Conservation (phyloP, 2,888 invertebrate species). For the Crioceris asparagi region DNA sequence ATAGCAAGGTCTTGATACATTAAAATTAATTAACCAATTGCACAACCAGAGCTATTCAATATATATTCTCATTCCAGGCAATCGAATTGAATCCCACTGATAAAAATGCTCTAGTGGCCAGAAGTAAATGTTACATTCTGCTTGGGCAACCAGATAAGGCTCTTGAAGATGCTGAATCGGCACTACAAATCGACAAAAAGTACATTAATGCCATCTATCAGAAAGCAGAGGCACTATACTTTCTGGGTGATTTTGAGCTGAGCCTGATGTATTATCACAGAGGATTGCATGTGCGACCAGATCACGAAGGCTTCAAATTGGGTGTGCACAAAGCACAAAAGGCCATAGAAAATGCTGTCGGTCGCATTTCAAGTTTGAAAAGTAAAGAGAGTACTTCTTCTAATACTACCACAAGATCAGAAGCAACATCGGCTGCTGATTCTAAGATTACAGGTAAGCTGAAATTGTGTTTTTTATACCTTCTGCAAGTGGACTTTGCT, state of each 20-base stretch:
- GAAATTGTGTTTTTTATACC: too few relatives aligned
- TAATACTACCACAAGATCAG: slow-evolving; percentile 1
- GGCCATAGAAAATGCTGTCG: slow-evolving; percentile 86
- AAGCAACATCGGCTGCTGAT: slow-evolving; percentile 3
- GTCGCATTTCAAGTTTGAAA: slow-evolving; percentile 29
- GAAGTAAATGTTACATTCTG: slow-evolving; percentile 80
- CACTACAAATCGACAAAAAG: slow-evolving; percentile 60
- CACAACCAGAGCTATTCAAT: too few relatives aligned
- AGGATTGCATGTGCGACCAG: slow-evolving; percentile 74
- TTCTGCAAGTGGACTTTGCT: too few relatives aligned
- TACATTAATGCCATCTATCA: slow-evolving; percentile 69
- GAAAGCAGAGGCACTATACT: slow-evolving; percentile 87
- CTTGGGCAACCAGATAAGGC: slow-evolving; percentile 77
- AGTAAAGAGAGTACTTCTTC: slow-evolving; percentile 4
- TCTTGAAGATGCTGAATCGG: slow-evolving; percentile 73
- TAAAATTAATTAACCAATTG: too few relatives aligned
- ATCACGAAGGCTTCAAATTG: slow-evolving; percentile 63
- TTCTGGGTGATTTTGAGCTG: slow-evolving; percentile 85
- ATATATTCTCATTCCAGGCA: slow-evolving; percentile 52
- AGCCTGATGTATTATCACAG: slow-evolving; percentile 86
- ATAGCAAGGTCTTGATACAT: too few relatives aligned
- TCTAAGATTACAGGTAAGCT: slow-evolving; percentile 9
- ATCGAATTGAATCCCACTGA: slow-evolving; percentile 76
- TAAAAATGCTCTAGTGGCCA: slow-evolving; percentile 74
- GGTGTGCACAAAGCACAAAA: slow-evolving; percentile 90